Evolutionary conservation across 2,888 invertebrate genomes (phyloP).

Genomic region (Cantharis rustica): DNA sequence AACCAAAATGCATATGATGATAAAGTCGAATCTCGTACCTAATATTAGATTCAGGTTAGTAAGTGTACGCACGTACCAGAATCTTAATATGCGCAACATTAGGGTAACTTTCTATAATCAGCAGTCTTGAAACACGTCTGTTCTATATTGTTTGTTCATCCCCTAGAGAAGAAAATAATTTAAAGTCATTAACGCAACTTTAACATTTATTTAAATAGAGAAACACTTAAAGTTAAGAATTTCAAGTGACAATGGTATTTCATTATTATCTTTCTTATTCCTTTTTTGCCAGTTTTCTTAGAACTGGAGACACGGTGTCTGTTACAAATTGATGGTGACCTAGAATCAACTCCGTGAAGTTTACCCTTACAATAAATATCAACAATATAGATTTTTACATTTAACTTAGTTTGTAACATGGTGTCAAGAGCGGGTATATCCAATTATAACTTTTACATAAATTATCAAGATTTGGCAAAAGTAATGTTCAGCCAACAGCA

Average conservation of each 20-base stretch:
- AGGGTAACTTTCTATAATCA: constrained; percentile 14
- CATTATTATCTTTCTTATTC: constrained; percentile 14
- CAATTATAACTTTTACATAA: constrained; percentile 3
- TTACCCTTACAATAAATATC: constrained; percentile 18
- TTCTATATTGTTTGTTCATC: constrained; percentile 4
- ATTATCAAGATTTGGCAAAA: not conserved
- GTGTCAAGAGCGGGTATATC: constrained; percentile 1
- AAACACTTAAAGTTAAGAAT: constrained; percentile 17
- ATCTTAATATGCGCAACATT: constrained; percentile 15
- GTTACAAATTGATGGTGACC: constrained; percentile 23
- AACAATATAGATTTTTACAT: constrained; percentile 10
- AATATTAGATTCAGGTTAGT: constrained; percentile 36
- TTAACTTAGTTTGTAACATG: not conserved
- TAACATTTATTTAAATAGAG: constrained; percentile 15
- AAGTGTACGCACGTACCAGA: constrained; percentile 27
- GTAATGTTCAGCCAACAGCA: not conserved
- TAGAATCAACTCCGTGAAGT: constrained; percentile 15
- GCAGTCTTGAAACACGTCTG: constrained; percentile 13
- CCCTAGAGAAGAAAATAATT: constrained; percentile 6
- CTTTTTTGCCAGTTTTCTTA: constrained; percentile 16
- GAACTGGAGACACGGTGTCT: constrained; percentile 22
- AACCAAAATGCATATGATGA: constrained; percentile 38
- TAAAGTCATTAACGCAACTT: constrained; percentile 11
- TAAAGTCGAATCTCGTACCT: constrained; percentile 38
- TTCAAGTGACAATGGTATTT: constrained; percentile 17